phyloP scores from a whole-genome alignment of 2,888 invertebrate genomes.

The Rhorus exstirpatorius region DNA sequence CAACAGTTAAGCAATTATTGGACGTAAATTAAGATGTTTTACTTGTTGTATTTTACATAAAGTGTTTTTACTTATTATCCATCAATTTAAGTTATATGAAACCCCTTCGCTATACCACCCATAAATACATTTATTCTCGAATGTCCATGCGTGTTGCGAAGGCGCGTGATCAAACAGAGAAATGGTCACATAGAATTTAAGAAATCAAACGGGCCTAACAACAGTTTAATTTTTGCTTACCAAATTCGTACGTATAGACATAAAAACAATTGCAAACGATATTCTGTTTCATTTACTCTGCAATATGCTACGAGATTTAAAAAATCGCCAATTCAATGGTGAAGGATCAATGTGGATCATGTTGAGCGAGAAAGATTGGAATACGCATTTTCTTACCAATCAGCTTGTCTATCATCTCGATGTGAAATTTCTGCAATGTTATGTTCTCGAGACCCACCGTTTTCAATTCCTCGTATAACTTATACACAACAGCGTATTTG shows the following conservation, averaged over 20 bases:
- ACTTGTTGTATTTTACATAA: no score
- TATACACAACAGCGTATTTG: conserved; percentile 90
- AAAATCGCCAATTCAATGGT: not conserved
- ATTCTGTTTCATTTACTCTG: conserved; percentile 24
- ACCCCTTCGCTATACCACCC: no score
- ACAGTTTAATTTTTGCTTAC: conserved; percentile 3
- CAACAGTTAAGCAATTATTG: no score
- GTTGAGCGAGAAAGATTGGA: not conserved
- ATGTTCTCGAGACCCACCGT: conserved; percentile 92
- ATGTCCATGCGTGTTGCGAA: no score
- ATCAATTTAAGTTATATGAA: no score
- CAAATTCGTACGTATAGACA: not conserved
- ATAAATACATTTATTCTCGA: no score
- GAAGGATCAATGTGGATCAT: not conserved
- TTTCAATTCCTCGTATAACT: conserved; percentile 89
- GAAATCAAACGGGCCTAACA: no score
- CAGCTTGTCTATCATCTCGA: conserved; percentile 90
- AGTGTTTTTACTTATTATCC: no score
- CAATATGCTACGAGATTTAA: conserved; percentile 1
- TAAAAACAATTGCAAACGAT: conserved; percentile 19
- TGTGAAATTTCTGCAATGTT: conserved; percentile 91
- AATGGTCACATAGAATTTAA: no score
- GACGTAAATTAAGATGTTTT: no score
- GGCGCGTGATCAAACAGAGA: no score
- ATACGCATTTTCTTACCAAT: conserved; percentile 87